Base-by-base conservation (phyloP, 2,888 invertebrate species). In the Steinernema scapterisci region DNA sequence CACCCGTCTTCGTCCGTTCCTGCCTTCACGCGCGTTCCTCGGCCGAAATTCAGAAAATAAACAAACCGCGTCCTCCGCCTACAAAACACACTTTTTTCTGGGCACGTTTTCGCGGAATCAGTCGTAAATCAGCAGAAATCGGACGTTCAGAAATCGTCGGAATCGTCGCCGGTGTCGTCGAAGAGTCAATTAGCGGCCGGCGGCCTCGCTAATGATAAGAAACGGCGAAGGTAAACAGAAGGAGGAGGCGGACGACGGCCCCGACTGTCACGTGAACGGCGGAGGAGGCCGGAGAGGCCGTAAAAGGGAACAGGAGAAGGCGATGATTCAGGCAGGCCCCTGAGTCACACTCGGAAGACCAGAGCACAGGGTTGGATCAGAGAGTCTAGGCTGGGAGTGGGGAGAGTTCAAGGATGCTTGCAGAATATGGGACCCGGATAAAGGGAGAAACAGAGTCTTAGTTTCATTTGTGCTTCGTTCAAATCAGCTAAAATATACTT, bases 191-290 rank as follows among this genome's bases (percentile, higher is more conserved):
- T 63, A 63, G 31, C 54, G 21, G 13, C 54, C 48, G 21, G 54
- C 54, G 63, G 31, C 63, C 31, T 16, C 63, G 54, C 31, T 27
- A 63, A 13, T 63, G 63, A 63, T 63, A 63, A 63, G 48, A 48
- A 48, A 16, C 16, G 48, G 63, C 54, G 63, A 63, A 31, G 16
- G 63, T 31, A 63, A 63, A 63, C 63, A 63, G 63, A 63, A 63
- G 63, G 63, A 25, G 25, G 25, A n/a, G n/a, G n/a, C n/a, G n/a
- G 25, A 3, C 54, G 54, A 23, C 23, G 23, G 54, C 23, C 23
- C 11, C 16, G 5, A 21, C 54, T 19, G 63, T 63, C 63, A 63
- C 63, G 63, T 63, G 63, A 25, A 63, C 63, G 63, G 63, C 13
- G 63, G 16, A 19, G 16, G 63, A 31, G 48, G 63, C 27, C 63